phyloP scores from a whole-genome alignment of 1,140 invertebrate species.

The Nilaparvata lugens region DNA sequence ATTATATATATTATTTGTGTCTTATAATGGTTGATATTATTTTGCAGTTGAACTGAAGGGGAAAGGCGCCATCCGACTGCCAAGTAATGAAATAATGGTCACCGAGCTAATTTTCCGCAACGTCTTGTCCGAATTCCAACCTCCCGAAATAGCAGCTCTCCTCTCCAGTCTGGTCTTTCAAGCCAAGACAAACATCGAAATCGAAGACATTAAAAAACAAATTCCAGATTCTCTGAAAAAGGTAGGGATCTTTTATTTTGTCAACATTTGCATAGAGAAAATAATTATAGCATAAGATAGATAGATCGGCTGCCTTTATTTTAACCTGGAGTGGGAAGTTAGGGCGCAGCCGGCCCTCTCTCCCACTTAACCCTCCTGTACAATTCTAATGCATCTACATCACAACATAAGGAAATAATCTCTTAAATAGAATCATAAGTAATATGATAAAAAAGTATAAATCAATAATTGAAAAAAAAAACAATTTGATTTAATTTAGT shows the following conservation, averaged over 20 bases:
- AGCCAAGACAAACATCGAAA: constrained; percentile 50
- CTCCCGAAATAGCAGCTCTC: constrained; percentile 86
- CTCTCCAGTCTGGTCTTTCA: constrained; percentile 89
- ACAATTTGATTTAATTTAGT: too few relatives aligned
- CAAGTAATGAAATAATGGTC: constrained; percentile 85
- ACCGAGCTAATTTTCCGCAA: constrained; percentile 95
- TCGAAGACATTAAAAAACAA: neutral
- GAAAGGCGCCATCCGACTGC: constrained; percentile 91
- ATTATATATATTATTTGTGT: too few relatives aligned
- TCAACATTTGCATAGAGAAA: neutral
- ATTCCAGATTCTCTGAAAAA: constrained; percentile 41
- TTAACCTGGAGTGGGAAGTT: too few relatives aligned
- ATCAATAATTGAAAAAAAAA: too few relatives aligned
- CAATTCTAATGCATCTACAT: too few relatives aligned
- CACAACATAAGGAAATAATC: too few relatives aligned
- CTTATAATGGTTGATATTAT: too few relatives aligned
- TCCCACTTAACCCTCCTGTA: too few relatives aligned
- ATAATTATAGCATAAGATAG: constrained; percentile 10
- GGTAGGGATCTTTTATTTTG: constrained; percentile 27
- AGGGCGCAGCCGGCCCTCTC: too few relatives aligned
- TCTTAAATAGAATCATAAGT: too few relatives aligned
- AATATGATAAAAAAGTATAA: too few relatives aligned
- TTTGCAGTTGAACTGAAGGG: constrained; percentile 74
- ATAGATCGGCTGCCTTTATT: too few relatives aligned
- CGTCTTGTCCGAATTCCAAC: constrained; percentile 71